Conservation (phyloP, 2,797 vertebrate species). For the Lophius americanus region DNA sequence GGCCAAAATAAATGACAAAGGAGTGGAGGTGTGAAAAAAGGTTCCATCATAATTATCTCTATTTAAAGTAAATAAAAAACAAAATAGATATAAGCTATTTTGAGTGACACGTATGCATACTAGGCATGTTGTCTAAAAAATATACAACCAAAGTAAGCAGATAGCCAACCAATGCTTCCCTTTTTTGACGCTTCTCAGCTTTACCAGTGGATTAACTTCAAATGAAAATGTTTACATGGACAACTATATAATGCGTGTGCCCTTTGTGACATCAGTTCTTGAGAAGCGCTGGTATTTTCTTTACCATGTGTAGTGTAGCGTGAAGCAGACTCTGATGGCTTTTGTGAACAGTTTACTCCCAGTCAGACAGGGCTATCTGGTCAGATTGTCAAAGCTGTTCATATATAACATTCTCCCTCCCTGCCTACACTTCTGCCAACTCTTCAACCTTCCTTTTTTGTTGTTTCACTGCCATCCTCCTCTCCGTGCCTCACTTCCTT, state of each 20-base stretch:
- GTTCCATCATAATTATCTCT: conserved; percentile 5
- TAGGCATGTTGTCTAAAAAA: background rate
- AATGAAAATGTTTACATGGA: conserved; percentile 40
- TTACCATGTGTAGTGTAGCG: conserved; percentile 69
- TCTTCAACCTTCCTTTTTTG: conserved; percentile 36
- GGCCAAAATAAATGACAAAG: too few species aligned
- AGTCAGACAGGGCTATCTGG: conserved; percentile 49
- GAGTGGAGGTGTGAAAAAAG: background rate
- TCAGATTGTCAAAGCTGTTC: conserved; percentile 58
- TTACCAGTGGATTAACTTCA: conserved; percentile 23
- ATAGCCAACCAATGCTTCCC: background rate
- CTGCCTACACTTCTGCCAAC: conserved; percentile 26
- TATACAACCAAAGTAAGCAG: background rate
- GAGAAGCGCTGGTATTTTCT: conserved; percentile 71
- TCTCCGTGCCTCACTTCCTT: conserved; percentile 31
- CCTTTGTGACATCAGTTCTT: conserved; percentile 57
- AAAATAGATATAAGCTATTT: background rate
- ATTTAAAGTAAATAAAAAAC: conserved; percentile 9
- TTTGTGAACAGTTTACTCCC: conserved; percentile 71
- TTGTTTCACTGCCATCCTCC: conserved; percentile 29
- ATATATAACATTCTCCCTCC: conserved; percentile 46
- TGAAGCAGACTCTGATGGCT: conserved; percentile 69
- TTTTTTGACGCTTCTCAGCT: conserved; percentile 25
- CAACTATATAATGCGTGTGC: conserved; percentile 34
- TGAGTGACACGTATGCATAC: conserved; percentile 21